phyloP scores from a whole-genome alignment of 2,113 vertebrate genomes.

The Pycnonotus jocosus region DNA sequence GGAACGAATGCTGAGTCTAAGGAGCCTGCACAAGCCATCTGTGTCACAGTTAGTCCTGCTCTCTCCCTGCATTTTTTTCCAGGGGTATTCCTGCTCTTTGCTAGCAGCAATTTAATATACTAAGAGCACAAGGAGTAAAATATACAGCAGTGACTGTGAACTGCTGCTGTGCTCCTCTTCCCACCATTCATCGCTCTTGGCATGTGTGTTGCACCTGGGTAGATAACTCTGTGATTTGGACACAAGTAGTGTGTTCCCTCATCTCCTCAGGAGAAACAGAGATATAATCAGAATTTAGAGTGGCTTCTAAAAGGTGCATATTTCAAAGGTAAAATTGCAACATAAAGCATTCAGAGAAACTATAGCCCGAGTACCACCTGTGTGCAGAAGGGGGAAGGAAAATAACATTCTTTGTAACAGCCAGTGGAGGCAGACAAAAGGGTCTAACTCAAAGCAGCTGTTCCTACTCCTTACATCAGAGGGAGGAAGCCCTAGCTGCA shows the following conservation, averaged over 20 bases:
- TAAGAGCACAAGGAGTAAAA: background rate
- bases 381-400: background rate
- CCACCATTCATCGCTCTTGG: background rate
- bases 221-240: background rate
- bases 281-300: constrained; percentile 2
- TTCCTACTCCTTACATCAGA: background rate
- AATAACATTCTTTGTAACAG: background rate
- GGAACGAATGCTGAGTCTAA: background rate
- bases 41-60: background rate
- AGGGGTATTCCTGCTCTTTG: background rate
- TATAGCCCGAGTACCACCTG: background rate
- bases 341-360: background rate
- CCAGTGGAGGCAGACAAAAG: background rate
- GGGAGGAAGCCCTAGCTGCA: background rate
- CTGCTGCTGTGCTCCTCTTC: background rate
- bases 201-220: background rate
- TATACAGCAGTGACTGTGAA: background rate
- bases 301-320: background rate
- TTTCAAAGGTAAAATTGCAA: constrained; percentile 21
- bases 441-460: background rate
- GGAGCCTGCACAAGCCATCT: background rate
- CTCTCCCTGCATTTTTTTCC: background rate
- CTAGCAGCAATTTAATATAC: background rate
- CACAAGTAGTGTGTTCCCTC: background rate
- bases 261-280: background rate